Evolutionary conservation across 1,140 invertebrate genomes (phyloP).

Genomic region (Manduca sexta): DNA sequence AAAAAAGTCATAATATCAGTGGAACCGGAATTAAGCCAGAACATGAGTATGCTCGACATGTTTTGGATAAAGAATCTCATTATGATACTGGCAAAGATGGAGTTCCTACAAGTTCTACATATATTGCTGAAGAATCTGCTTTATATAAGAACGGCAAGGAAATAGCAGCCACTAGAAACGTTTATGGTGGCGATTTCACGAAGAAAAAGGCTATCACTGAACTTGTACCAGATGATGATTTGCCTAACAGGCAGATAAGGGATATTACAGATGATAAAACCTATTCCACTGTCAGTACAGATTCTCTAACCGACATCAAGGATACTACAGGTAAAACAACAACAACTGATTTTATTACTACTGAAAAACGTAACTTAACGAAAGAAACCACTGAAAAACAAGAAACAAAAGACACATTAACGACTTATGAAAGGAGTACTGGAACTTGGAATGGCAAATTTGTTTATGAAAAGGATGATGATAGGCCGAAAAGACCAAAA

Average conservation of each 20-base stretch:
- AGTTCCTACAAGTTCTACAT: constrained; percentile 53
- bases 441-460: constrained; percentile 68
- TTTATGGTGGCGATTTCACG: constrained; percentile 54
- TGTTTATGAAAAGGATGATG: constrained; percentile 58
- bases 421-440: constrained; percentile 62
- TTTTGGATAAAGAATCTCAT: constrained; percentile 68
- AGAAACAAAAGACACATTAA: constrained; percentile 56
- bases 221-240: constrained; percentile 35
- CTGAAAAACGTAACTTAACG: constrained; percentile 46
- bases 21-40: constrained; percentile 72
- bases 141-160: constrained; percentile 62
- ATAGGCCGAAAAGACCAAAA: constrained; percentile 54
- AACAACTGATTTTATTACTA: constrained; percentile 50
- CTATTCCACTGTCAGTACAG: constrained; percentile 30
- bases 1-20: constrained; percentile 61
- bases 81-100: constrained; percentile 74
- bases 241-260: constrained; percentile 30
- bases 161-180: constrained; percentile 58
- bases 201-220: constrained; percentile 57
- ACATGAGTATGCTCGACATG: constrained; percentile 71
- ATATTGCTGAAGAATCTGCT: constrained; percentile 55
- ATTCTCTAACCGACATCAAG: constrained; percentile 28
- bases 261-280: constrained; percentile 34
- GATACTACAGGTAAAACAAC: constrained; percentile 41
- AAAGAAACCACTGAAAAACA: constrained; percentile 37